A percentile compares a stretch with the other conserved stretches of the same genome.
These are phyloP conservation scores for Ptycholaimellus sp. DNA, from an alignment of 2,888 invertebrate species.

Conservation along the genomic window DNA sequence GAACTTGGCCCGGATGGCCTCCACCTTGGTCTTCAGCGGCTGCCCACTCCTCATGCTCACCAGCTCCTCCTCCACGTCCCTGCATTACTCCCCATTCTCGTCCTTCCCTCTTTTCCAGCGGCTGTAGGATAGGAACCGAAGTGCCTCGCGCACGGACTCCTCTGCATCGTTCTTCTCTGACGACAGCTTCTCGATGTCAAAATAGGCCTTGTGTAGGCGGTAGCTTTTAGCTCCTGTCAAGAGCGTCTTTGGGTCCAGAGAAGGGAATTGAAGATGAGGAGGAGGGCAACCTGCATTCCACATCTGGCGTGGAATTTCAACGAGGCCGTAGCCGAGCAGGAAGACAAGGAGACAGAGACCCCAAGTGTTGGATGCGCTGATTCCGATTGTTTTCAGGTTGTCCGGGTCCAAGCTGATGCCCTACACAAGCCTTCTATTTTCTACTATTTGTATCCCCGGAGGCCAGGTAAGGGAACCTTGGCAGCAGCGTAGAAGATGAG, in stretches of 20 bases:
- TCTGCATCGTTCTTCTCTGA: conserved; percentile 89
- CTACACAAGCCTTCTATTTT: no score
- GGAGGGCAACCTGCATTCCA: conserved; percentile 56
- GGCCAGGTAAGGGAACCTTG: no score
- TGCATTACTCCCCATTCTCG: conserved; percentile 13
- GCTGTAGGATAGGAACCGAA: no score
- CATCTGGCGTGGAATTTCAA: conserved; percentile 63
- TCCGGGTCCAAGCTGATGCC: no score
- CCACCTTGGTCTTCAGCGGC: no score
- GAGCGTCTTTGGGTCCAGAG: no score
- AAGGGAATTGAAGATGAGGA: no score
- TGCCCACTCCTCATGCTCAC: no score
- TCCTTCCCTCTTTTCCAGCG: neutral
- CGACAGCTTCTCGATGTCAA: conserved; percentile 23
- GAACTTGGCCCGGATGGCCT: conserved; percentile 2
- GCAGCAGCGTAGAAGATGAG: conserved; percentile 76
- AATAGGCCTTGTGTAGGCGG: conserved; percentile 20
- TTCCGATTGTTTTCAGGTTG: conserved; percentile 80
- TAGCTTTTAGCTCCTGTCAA: no score
- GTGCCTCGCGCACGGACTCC: conserved; percentile 83
- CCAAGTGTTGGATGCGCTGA: conserved; percentile 97
- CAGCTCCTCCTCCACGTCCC: conserved; percentile 60
- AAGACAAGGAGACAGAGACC: conserved; percentile 77
- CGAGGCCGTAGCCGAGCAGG: conserved; percentile 70
- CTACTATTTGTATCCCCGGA: no score